Evolutionary conservation across 2,888 invertebrate genomes (phyloP), one percentile per base, ranked within the genome.

Genomic region (Hermaeophaga mercurialis): DNA sequence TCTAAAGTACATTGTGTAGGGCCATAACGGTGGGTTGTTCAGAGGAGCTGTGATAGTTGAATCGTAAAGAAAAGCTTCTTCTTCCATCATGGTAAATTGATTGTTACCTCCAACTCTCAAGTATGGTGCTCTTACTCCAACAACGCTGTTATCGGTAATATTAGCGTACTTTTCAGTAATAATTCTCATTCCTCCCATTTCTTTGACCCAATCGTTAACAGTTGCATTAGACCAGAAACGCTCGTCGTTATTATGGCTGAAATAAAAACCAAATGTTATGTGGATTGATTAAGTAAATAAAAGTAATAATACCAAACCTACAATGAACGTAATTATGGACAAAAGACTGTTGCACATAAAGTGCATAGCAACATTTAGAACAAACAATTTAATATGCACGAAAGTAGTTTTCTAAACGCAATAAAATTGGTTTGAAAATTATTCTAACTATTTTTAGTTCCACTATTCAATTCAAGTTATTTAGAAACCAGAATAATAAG

Each of bases 21-120:
- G 97, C 97, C 97, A 97, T 65, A 94, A 86, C 48, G 95, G 95
- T 14, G 93, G 93, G 75, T 94, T 92, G 66, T 90, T 91, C 28
- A 94, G 81, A 1, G 94, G 91, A 1, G 94, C 93, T 0, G 94
- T 94, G 75, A 96, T 94, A 46, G 96, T 95, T 36, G 95, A 94
- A 78, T 97, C 96, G 75, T 96, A 97, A 41, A 93, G 80, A 85
- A 96, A 96, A 8, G 92, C 92, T 76, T 94, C 91, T 77, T 95
- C 94, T 78, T 93, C 91, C 95, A 96, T 94, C 94, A 96, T 96
- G 69, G 93, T 91, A 80, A 96, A 96, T 79, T 95, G 95, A 77
- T 93, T 93, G 82, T 96, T 94, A 44, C 96, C 96, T 59, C 96
- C 96, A 4, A 95, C 93, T 48, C 94, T 84, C 56, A 94, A 80